Percentiles rank a stretch among this genome's conserved stretches.
Evolutionary conservation across 2,888 invertebrate species (phyloP).

Genomic region (Parapristionchus giblindavisi): DNA sequence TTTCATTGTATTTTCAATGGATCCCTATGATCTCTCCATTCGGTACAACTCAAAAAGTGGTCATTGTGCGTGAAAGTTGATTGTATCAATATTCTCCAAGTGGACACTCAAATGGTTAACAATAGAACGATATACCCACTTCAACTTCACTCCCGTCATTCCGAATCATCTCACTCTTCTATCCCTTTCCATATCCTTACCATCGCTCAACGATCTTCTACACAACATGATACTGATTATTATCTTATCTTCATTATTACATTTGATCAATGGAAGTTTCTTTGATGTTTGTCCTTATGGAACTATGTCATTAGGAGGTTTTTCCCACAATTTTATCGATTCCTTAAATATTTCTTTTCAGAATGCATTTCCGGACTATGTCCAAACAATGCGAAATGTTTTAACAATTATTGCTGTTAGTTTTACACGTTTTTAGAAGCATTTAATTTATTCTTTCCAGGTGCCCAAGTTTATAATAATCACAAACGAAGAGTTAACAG

Average conservation of each 20-base stretch:
- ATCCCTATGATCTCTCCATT: too few relatives aligned
- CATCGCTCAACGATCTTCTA: too few relatives aligned
- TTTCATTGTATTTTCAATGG: too few relatives aligned
- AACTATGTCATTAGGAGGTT: constrained; percentile 55
- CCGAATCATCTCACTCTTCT: too few relatives aligned
- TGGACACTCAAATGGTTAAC: too few relatives aligned
- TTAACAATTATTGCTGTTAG: constrained; percentile 58
- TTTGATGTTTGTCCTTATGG: constrained; percentile 56
- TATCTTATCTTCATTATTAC: constrained; percentile 9
- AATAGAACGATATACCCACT: too few relatives aligned
- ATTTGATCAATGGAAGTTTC: constrained; percentile 40
- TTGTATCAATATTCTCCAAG: too few relatives aligned
- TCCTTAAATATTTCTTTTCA: constrained; percentile 40
- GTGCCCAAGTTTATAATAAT: neutral
- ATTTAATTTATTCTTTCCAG: constrained; percentile 49
- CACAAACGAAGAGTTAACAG: neutral
- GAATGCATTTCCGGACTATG: constrained; percentile 59
- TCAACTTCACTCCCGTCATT: too few relatives aligned
- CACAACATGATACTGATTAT: too few relatives aligned
- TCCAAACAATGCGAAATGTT: constrained; percentile 58
- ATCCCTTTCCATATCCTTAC: too few relatives aligned
- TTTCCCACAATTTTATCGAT: neutral
- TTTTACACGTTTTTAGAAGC: constrained; percentile 50
- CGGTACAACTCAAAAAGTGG: too few relatives aligned
- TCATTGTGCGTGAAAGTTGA: too few relatives aligned